Evolutionary conservation across 2,888 invertebrate genomes (phyloP), one percentile per base, ranked within the genome.

Genomic region (Bimastos eiseni): DNA sequence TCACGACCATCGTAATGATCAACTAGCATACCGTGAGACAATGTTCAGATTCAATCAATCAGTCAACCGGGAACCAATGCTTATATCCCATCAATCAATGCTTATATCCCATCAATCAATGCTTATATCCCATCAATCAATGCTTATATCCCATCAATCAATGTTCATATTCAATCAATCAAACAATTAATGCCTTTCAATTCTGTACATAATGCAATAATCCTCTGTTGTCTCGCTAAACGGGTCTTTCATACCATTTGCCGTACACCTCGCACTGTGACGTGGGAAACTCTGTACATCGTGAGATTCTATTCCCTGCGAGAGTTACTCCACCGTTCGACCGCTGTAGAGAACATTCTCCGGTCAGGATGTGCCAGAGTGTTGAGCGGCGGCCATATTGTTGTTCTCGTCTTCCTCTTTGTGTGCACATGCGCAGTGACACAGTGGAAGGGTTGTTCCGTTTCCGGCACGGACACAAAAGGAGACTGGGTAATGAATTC

Each of bases 221-320:
- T 70, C 70, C 70, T 8, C n/a, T n/a, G 11, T n/a, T 13, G n/a
- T n/a, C 70, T 0, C 13, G 30, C n/a, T n/a, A n/a, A 70, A n/a
- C 70, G n/a, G 30, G n/a, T 8, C 0, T 70, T 70, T n/a, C n/a
- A 17, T 6, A 30, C 11, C 70, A 11, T n/a, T 6, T 70, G 11
- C n/a, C 0, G n/a, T 70, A 70, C 70, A 6, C 70, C 6, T 11
- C 70, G 70, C 30, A 1, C 30, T 8, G 70, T 70, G 70, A 70
- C 70, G 70, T 70, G 70, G n/a, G 70, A 70, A 70, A 70, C n/a
- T n/a, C n/a, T 0, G 70, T 70, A 1, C 70, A n/a, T n/a, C 70
- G 70, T 70, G 70, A 70, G 70, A 70, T 70, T n/a, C 70, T n/a
- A 70, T 70, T n/a, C 70, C 70, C 70, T 70, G 70, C n/a, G 70